Conservation (phyloP, 1,140 invertebrate species). For the Eriocheir sinensis region DNA sequence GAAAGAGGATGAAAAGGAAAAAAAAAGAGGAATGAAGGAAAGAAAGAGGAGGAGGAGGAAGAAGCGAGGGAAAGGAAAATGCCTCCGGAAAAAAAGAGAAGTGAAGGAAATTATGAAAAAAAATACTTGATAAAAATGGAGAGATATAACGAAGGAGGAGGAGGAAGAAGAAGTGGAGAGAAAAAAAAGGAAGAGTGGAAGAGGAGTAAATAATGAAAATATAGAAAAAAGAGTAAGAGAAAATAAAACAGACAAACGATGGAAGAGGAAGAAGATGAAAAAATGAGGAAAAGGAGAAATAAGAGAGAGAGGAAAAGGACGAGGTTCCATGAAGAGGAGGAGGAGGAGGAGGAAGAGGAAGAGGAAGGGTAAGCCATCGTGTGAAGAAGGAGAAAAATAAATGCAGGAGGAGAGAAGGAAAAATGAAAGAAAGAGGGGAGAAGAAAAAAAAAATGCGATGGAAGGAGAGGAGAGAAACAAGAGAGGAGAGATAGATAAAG, state of each 20-base stretch:
- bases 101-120: neutral
- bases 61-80: neutral
- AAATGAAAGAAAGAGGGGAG: neutral
- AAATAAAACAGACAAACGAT: neutral
- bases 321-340: neutral
- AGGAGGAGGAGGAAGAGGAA: neutral
- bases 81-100: neutral
- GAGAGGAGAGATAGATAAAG: neutral
- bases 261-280: neutral
- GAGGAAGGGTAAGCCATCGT: neutral
- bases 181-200: neutral
- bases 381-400: neutral
- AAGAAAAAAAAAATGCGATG: neutral
- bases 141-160: neutral
- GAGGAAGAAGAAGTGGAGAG: neutral
- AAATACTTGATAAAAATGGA: neutral
- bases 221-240: neutral
- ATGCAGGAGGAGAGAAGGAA: neutral
- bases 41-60: conserved; percentile 10
- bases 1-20: neutral
- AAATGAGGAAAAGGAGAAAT: neutral
- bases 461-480: neutral
- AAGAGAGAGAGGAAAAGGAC: neutral
- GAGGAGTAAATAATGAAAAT: neutral
- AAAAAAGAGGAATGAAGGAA: neutral